Conservation (phyloP, 2,113 vertebrate genomes). For the Elgaria multicarinata region DNA sequence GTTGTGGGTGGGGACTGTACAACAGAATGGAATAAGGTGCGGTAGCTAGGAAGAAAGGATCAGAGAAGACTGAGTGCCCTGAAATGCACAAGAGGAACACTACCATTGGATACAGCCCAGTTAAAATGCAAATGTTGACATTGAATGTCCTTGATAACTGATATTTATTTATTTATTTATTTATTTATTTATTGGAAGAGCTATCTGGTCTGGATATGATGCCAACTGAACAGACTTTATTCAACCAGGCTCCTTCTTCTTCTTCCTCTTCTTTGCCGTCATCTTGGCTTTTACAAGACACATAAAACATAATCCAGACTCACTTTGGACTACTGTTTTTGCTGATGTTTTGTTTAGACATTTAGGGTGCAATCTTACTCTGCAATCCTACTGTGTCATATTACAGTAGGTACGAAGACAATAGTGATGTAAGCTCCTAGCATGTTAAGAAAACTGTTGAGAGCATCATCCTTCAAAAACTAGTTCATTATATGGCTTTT, state of each 20-base stretch:
- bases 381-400: no score
- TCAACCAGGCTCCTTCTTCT: neutral
- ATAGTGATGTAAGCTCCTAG: no score
- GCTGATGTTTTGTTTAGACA: neutral
- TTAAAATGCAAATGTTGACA: neutral
- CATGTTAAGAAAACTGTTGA: no score
- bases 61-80: neutral
- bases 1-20: neutral
- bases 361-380: no score
- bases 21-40: neutral
- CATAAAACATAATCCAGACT: neutral
- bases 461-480: no score
- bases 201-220: neutral
- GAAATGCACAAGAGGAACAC: no score
- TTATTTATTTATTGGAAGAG: no score
- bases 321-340: neutral
- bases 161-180: no score
- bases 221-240: neutral
- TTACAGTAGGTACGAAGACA: no score
- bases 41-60: neutral
- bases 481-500: no score
- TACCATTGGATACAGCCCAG: neutral
- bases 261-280: no score
- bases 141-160: neutral
- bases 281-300: neutral